phyloP scores from a whole-genome alignment of 1,140 invertebrate genomes.

The Papilio polyxenes region DNA sequence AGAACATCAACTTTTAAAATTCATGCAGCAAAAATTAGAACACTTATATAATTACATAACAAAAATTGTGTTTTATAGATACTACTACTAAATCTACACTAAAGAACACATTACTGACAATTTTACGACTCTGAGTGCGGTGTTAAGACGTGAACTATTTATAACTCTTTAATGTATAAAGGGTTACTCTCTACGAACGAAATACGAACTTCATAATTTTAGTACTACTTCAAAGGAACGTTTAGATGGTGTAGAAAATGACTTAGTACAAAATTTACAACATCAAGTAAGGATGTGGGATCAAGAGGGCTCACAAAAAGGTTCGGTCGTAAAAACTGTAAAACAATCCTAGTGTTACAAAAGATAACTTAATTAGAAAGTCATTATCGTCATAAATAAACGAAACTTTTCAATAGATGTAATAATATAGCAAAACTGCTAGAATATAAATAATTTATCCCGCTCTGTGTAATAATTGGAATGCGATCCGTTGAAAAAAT shows the following conservation, averaged over 20 bases:
- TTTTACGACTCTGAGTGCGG: no score
- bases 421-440: not conserved
- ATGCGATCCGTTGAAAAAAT: not conserved
- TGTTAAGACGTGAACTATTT: no score
- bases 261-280: conserved; percentile 3
- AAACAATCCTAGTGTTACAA: not conserved
- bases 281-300: not conserved
- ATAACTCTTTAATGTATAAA: no score
- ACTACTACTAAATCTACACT: not conserved
- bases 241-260: not conserved
- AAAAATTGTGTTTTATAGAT: no score
- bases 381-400: not conserved
- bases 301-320: not conserved
- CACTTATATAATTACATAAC: not conserved
- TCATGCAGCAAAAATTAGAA: no score
- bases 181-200: no score
- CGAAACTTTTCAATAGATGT: not conserved
- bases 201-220: not conserved
- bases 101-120: no score
- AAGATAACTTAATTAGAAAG: not conserved
- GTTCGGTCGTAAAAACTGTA: conserved; percentile 6
- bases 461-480: not conserved
- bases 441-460: not conserved
- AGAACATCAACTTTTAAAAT: not conserved
- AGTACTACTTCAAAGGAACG: not conserved